These are phyloP conservation scores for Pedionomus torquatus DNA, from an alignment of 2,113 vertebrate species.

Conservation along the genomic window DNA sequence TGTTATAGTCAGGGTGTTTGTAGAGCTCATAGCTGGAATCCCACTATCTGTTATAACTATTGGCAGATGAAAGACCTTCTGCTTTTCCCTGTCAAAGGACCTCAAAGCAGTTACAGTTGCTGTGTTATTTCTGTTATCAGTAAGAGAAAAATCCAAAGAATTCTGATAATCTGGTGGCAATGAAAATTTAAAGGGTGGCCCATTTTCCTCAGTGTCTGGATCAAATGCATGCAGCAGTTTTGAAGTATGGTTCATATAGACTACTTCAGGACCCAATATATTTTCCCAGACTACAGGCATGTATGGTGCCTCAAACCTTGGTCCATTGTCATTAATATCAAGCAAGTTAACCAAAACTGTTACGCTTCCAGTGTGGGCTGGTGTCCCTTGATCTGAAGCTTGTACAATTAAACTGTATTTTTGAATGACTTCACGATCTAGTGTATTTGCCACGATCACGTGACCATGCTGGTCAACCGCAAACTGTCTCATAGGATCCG, in stretches of 20 bases:
- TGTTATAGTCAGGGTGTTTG: slow-evolving; percentile 84
- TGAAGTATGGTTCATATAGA: slow-evolving; percentile 83
- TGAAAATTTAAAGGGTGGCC: slow-evolving; percentile 82
- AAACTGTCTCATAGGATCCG: slow-evolving; percentile 81
- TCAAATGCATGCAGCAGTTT: slow-evolving; percentile 81
- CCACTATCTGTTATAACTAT: slow-evolving; percentile 87
- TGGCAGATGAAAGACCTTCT: slow-evolving; percentile 84
- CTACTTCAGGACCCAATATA: slow-evolving; percentile 74
- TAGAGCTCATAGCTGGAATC: slow-evolving; percentile 82
- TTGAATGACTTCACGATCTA: slow-evolving; percentile 80
- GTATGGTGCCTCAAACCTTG: slow-evolving; percentile 83
- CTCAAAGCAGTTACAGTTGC: slow-evolving; percentile 85
- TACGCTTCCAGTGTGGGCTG: slow-evolving; percentile 78
- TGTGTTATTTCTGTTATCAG: slow-evolving; percentile 85
- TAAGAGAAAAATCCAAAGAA: slow-evolving; percentile 83
- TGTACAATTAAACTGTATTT: slow-evolving; percentile 82
- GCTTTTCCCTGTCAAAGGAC: slow-evolving; percentile 86
- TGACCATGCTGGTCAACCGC: slow-evolving; percentile 79
- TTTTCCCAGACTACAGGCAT: slow-evolving; percentile 87
- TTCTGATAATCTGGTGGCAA: slow-evolving; percentile 77
- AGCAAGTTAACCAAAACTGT: slow-evolving; percentile 82
- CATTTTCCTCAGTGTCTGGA: slow-evolving; percentile 80
- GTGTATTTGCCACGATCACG: slow-evolving; percentile 73
- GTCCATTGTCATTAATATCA: slow-evolving; percentile 90
- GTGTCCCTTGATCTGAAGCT: slow-evolving; percentile 82